A percentile compares a stretch with the other conserved stretches of the same genome.
Conservation (phyloP, 2,888 invertebrate species). For the Eristalis intricaria region DNA sequence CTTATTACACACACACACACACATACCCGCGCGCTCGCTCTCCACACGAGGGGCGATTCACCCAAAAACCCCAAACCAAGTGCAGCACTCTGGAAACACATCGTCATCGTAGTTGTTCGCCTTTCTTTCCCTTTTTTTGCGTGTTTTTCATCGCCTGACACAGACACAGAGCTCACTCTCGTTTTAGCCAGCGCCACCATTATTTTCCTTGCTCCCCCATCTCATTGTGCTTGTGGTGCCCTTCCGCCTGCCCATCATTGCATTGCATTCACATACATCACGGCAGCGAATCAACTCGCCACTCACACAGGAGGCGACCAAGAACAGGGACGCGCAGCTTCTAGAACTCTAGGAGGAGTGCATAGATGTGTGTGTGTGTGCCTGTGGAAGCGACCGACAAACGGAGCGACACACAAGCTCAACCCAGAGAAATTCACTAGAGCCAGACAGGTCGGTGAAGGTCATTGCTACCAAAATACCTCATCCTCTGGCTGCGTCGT, state of each 20-base stretch:
- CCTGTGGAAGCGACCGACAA: constrained; percentile 40
- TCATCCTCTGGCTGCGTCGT: constrained; percentile 76
- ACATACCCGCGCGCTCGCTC: not conserved
- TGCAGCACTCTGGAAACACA: constrained; percentile 37
- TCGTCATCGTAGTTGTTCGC: constrained; percentile 21
- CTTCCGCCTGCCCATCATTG: not conserved
- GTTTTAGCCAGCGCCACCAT: constrained; percentile 57
- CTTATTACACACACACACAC: constrained; percentile 62
- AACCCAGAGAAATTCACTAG: constrained; percentile 71
- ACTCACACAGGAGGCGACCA: not conserved
- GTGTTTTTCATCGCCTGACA: constrained; percentile 44
- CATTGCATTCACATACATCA: constrained; percentile 60
- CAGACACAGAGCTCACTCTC: constrained; percentile 68
- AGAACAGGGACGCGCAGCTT: constrained; percentile 25
- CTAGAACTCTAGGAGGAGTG: constrained; percentile 36
- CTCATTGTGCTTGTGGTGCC: not conserved
- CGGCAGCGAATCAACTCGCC: not conserved
- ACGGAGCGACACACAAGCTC: constrained; percentile 52
- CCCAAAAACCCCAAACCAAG: constrained; percentile 70
- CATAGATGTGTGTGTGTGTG: not conserved
- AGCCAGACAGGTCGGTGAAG: constrained; percentile 81
- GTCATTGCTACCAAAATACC: constrained; percentile 82
- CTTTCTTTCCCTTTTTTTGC: constrained; percentile 10
- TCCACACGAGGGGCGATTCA: constrained; percentile 48
- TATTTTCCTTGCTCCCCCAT: constrained; percentile 18